phyloP scores from a whole-genome alignment of 2,888 invertebrate species.

The Limnephilus auricula region DNA sequence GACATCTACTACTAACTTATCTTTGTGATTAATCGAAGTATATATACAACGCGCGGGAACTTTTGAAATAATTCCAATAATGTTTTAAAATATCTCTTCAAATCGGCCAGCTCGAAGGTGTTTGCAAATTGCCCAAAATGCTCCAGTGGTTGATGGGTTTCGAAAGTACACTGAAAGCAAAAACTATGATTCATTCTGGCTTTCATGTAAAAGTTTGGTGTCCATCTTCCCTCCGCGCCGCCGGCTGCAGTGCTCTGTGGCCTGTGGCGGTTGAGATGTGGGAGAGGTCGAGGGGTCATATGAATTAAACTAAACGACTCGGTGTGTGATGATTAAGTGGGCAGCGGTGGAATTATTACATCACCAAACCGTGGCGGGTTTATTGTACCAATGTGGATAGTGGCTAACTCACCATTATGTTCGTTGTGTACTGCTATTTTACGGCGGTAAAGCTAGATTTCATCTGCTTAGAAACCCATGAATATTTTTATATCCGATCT shows the following conservation, averaged over 20 bases:
- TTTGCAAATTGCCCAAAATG: too few relatives aligned
- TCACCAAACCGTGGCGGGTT: slow-evolving; percentile 46
- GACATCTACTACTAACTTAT: too few relatives aligned
- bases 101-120: too few relatives aligned
- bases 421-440: not conserved
- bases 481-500: not conserved
- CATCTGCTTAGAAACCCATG: not conserved
- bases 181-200: slow-evolving; percentile 16
- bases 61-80: too few relatives aligned
- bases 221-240: not conserved
- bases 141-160: not conserved
- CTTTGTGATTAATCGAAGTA: too few relatives aligned
- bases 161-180: not conserved
- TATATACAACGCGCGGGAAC: too few relatives aligned
- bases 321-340: slow-evolving; percentile 41
- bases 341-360: slow-evolving; percentile 38
- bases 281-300: slow-evolving; percentile 42
- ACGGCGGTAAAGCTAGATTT: not conserved
- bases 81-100: too few relatives aligned
- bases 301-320: slow-evolving; percentile 47
- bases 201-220: slow-evolving; percentile 20
- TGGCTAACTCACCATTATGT: not conserved
- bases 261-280: slow-evolving; percentile 2
- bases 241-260: not conserved
- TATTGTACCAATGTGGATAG: slow-evolving; percentile 29